Evolutionary conservation across 2,113 vertebrate genomes (phyloP).

Genomic region (Perccottus glenii): DNA sequence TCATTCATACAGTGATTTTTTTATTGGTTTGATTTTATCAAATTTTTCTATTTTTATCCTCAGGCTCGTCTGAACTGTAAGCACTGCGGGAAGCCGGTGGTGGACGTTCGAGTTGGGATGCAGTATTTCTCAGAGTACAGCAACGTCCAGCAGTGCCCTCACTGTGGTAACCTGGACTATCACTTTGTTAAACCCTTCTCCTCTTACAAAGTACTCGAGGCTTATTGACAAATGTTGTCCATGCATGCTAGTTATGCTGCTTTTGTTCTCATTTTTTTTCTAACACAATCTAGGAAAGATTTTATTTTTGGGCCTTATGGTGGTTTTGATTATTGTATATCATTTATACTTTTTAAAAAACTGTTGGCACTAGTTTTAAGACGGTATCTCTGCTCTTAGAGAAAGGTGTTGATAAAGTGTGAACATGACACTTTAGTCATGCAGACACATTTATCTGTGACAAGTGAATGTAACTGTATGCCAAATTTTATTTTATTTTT

Average conservation of each 20-base stretch:
- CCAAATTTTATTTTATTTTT: constrained; percentile 79
- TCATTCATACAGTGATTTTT: background rate
- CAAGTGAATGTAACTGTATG: constrained; percentile 91
- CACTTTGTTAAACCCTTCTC: constrained; percentile 99
- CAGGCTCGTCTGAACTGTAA: constrained; percentile 99
- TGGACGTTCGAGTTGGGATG: constrained; percentile 97
- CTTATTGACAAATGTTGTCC: constrained; percentile 98
- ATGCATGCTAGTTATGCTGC: constrained; percentile 85
- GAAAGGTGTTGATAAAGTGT: constrained; percentile 57
- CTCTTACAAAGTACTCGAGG: constrained; percentile 98
- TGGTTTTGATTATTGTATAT: constrained; percentile 43
- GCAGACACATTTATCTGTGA: constrained; percentile 78
- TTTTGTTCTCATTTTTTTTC: constrained; percentile 82
- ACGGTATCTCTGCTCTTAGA: constrained; percentile 52
- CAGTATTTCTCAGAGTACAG: constrained; percentile 99
- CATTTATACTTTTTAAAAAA: constrained; percentile 53
- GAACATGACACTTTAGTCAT: constrained; percentile 63
- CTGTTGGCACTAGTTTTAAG: constrained; percentile 49
- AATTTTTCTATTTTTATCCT: constrained; percentile 13
- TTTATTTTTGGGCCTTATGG: constrained; percentile 55
- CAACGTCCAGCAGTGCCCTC: constrained; percentile 98
- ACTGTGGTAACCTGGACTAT: constrained; percentile 99
- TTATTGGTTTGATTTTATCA: background rate
- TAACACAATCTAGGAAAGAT: constrained; percentile 68
- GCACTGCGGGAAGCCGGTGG: constrained; percentile 97